A percentile compares a stretch with the other conserved stretches of the same genome.
Evolutionary conservation across 2,113 vertebrate genomes (phyloP).

Genomic region (Platichthys flesus): DNA sequence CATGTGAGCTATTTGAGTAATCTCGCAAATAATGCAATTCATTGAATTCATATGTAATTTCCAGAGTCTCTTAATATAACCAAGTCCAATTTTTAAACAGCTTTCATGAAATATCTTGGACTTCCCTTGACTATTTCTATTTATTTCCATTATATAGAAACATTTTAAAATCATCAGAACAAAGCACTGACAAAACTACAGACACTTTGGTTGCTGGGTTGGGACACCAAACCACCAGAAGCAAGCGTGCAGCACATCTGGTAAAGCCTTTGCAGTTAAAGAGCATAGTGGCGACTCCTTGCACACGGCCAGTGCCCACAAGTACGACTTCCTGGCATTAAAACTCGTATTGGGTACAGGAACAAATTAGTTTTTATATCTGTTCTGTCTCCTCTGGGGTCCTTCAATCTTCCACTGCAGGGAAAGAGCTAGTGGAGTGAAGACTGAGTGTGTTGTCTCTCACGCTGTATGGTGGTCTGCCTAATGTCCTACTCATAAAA

Average conservation of each 20-base stretch:
- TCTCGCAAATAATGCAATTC: too few relatives aligned
- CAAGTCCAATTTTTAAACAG: too few relatives aligned
- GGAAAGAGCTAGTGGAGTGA: constrained; percentile 36
- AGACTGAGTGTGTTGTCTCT: constrained; percentile 52
- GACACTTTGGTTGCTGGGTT: constrained; percentile 6
- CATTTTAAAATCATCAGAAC: constrained; percentile 13
- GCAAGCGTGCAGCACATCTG: background rate
- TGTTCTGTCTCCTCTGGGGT: constrained; percentile 47
- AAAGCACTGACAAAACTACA: background rate
- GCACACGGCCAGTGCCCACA: constrained; percentile 19
- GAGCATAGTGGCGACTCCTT: constrained; percentile 30
- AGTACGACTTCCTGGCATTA: constrained; percentile 61
- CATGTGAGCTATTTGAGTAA: too few relatives aligned
- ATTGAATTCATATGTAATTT: too few relatives aligned
- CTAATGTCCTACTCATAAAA: constrained; percentile 66
- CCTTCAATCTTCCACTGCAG: constrained; percentile 43
- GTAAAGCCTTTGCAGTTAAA: constrained; percentile 51
- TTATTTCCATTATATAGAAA: background rate
- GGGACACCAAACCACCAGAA: background rate
- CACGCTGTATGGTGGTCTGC: constrained; percentile 44
- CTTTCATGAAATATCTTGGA: too few relatives aligned
- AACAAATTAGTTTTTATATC: constrained; percentile 70
- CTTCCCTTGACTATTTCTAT: background rate
- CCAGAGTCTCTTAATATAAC: too few relatives aligned
- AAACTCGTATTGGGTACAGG: constrained; percentile 54